phyloP scores from a whole-genome alignment of 2,113 vertebrate genomes.

The Eupsittula cactorum region DNA sequence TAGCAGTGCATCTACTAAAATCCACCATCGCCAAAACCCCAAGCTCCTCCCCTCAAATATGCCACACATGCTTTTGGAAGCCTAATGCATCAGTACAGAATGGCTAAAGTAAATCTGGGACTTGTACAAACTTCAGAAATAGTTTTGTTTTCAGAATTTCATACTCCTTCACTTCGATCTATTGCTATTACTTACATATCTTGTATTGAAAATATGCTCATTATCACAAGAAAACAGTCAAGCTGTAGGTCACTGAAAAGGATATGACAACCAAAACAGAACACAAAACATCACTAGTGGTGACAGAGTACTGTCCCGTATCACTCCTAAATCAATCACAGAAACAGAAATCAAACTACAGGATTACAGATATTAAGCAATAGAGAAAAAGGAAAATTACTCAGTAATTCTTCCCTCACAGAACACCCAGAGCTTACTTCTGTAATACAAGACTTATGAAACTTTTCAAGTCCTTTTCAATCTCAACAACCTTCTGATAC shows the following conservation, averaged over 20 bases:
- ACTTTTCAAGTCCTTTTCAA: not conserved
- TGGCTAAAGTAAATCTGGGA: not conserved
- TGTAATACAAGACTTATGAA: not conserved
- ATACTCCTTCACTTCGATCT: not conserved
- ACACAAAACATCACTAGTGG: not conserved
- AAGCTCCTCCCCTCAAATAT: not conserved
- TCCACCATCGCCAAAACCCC: not conserved
- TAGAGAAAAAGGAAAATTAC: not conserved
- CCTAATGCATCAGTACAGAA: not conserved
- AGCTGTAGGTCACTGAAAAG: not conserved
- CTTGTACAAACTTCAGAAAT: not conserved
- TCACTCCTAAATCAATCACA: not conserved
- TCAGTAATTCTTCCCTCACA: not conserved
- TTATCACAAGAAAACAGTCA: not conserved
- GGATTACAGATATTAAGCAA: not conserved
- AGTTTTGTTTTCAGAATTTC: not conserved
- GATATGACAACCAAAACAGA: not conserved
- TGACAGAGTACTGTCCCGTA: not conserved
- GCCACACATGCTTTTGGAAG: not conserved
- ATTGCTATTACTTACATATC: not conserved
- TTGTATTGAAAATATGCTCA: not conserved
- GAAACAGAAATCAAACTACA: not conserved
- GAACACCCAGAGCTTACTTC: not conserved
- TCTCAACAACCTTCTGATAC: not conserved
- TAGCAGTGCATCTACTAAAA: not conserved